Evolutionary conservation across 1,140 invertebrate species (phyloP).

Genomic region (Macrostomum lignano): DNA sequence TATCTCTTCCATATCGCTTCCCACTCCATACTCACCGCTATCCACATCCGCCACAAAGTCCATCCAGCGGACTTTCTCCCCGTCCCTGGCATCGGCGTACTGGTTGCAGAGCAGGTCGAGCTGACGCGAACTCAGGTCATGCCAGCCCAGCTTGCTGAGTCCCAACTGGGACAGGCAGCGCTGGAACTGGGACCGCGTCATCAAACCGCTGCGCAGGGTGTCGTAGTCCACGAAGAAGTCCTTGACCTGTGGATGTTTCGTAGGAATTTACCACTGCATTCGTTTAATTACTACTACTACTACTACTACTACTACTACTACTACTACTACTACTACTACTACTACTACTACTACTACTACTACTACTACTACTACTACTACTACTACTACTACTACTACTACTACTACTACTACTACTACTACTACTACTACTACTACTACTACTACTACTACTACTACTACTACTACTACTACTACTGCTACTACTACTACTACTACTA

Average conservation of each 20-base stretch:
- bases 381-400: too few species aligned
- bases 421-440: too few species aligned
- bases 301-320: too few species aligned
- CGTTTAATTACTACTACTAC: background rate
- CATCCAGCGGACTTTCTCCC: conserved; percentile 18
- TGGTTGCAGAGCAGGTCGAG: conserved; percentile 13
- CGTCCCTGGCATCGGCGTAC: conserved; percentile 15
- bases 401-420: too few species aligned
- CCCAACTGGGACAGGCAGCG: conserved; percentile 17
- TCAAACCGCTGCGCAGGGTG: conserved; percentile 19
- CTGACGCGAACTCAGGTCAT: conserved; percentile 19
- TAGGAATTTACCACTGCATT: conserved; percentile 4
- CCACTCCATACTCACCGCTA: conserved; percentile 12
- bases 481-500: background rate
- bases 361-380: too few species aligned
- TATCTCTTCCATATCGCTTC: too few species aligned
- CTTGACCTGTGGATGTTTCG: conserved; percentile 9
- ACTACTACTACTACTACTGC: too few species aligned
- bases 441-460: too few species aligned
- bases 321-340: too few species aligned
- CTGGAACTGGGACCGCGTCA: conserved; percentile 20
- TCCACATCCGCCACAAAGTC: conserved; percentile 22
- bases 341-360: too few species aligned
- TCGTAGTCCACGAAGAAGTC: conserved; percentile 26
- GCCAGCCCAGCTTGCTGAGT: conserved; percentile 18